A percentile compares a stretch with the other conserved stretches of the same genome.
These are phyloP conservation scores for Drosophila melanogaster DNA, from an alignment of 1,140 invertebrate species.

Conservation along the genomic window DNA sequence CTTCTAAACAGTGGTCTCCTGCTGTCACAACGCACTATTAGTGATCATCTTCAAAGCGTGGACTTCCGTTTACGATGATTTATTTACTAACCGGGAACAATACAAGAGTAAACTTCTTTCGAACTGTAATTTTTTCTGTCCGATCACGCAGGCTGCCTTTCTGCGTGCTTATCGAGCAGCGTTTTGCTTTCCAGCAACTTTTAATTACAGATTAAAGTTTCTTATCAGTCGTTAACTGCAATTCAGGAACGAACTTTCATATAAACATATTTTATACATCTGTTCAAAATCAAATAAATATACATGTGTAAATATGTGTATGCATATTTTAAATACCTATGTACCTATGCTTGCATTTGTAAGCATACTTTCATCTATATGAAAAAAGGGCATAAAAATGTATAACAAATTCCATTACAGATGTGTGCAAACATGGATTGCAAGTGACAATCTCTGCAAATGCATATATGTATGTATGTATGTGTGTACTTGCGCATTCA, in stretches of 20 bases:
- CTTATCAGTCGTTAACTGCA: constrained; percentile 73
- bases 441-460: no score
- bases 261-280: constrained; percentile 2
- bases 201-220: constrained; percentile 74
- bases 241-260: constrained; percentile 40
- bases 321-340: no score
- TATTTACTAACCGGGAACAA: constrained; percentile 4
- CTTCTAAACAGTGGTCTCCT: no score
- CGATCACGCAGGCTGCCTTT: constrained; percentile 34
- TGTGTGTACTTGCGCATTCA: no score
- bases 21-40: no score
- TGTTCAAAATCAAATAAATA: background rate
- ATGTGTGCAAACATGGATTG: no score
- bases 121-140: constrained; percentile 80
- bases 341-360: background rate
- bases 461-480: no score
- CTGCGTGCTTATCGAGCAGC: constrained; percentile 65
- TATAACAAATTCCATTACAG: no score
- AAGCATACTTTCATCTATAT: no score
- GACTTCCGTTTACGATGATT: background rate
- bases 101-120: constrained; percentile 40
- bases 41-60: no score
- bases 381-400: no score
- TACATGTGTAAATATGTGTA: background rate
- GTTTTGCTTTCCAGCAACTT: constrained; percentile 72